Percentiles rank a stretch among this genome's conserved stretches.
These are phyloP conservation scores for Lates calcarifer DNA, from an alignment of 2,113 vertebrate species.

Conservation along the genomic window DNA sequence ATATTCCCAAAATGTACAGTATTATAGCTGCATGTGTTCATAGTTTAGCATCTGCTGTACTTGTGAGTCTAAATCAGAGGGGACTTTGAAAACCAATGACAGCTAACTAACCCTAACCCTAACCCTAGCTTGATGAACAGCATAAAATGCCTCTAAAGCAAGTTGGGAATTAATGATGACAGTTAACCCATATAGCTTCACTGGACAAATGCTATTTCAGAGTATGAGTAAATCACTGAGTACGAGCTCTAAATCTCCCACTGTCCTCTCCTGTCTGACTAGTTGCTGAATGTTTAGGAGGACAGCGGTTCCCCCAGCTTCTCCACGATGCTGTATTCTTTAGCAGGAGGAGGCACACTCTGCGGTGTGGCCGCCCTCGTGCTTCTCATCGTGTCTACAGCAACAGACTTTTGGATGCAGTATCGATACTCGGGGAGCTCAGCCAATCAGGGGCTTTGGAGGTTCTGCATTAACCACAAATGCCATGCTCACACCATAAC, in stretches of 20 bases:
- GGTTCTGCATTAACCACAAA: constrained; percentile 87
- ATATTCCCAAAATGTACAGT: no score
- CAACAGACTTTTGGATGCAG: constrained; percentile 90
- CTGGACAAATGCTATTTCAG: no score
- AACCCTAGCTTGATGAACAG: no score
- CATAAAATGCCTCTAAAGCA: no score
- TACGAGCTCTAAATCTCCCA: neutral
- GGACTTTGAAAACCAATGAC: no score
- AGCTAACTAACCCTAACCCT: no score
- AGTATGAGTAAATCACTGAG: neutral
- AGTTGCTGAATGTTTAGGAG: constrained; percentile 66
- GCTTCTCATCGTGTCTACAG: constrained; percentile 87
- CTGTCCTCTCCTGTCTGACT: constrained; percentile 11
- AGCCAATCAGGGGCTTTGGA: constrained; percentile 89
- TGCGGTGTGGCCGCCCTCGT: constrained; percentile 85
- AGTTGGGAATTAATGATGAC: no score
- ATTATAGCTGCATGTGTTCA: no score
- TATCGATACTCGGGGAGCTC: constrained; percentile 84
- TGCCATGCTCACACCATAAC: constrained; percentile 87
- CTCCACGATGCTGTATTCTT: constrained; percentile 82
- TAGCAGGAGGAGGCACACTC: constrained; percentile 86
- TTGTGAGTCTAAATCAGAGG: no score
- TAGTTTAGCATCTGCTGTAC: no score
- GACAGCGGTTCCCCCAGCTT: constrained; percentile 57
- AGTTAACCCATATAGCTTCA: no score